Evolutionary conservation across 2,797 vertebrate species (phyloP).

Genomic region (Macropus fuliginosus): DNA sequence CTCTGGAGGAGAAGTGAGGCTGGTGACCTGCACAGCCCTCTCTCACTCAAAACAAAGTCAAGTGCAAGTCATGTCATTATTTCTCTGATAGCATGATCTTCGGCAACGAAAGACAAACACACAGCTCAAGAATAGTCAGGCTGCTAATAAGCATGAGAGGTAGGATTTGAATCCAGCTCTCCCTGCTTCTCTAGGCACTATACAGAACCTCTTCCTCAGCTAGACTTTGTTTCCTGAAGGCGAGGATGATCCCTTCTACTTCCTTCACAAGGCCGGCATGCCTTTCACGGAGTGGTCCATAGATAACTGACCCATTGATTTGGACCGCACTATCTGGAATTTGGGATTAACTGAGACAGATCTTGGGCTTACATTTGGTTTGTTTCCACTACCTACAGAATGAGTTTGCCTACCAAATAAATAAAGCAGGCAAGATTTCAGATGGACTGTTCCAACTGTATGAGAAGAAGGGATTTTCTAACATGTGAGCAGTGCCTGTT

Average conservation of each 20-base stretch:
- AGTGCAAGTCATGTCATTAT: no score
- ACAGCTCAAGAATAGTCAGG: background rate
- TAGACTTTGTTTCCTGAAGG: background rate
- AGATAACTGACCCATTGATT: background rate
- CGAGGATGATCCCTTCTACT: background rate
- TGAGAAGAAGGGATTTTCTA: background rate
- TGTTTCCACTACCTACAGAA: background rate
- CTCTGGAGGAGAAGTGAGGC: no score
- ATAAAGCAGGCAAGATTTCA: background rate
- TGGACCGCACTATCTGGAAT: background rate
- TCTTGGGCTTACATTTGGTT: background rate
- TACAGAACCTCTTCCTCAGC: background rate
- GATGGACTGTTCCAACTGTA: background rate
- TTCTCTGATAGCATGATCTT: no score
- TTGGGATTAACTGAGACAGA: background rate
- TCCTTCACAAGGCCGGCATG: background rate
- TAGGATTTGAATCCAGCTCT: background rate
- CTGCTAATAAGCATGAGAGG: background rate
- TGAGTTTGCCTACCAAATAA: background rate
- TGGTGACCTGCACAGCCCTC: no score
- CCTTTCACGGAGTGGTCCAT: background rate
- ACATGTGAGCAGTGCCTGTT: background rate
- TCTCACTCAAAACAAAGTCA: no score
- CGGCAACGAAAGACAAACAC: no score
- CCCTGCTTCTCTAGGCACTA: background rate